Evolutionary conservation across 1,140 invertebrate genomes (phyloP).

Genomic region (Lepidurus couesii): DNA sequence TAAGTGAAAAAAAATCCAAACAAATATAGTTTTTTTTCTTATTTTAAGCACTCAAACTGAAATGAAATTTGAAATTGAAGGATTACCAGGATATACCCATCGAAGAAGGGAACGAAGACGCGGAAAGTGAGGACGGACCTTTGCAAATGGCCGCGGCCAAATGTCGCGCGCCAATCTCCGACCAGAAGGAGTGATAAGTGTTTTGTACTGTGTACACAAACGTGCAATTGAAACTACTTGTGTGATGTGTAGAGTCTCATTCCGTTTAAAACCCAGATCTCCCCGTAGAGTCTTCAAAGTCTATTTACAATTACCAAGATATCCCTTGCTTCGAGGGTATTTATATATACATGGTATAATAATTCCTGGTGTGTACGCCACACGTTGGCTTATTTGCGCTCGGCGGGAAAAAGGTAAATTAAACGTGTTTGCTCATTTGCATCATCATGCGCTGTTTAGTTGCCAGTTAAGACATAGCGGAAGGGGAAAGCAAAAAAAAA

Average conservation of each 20-base stretch:
- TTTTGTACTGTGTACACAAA: conserved; percentile 19
- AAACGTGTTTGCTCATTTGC: conserved; percentile 8
- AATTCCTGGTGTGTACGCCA: conserved; percentile 6
- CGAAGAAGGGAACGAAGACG: conserved; percentile 26
- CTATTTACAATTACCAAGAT: neutral
- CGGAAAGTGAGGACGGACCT: neutral
- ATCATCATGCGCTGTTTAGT: neutral
- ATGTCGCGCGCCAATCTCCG: neutral
- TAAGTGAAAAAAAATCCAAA: conserved; percentile 39
- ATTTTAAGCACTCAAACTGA: neutral
- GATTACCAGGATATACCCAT: conserved; percentile 23
- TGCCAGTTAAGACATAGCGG: neutral
- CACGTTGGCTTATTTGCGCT: neutral
- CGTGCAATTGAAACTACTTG: conserved; percentile 9
- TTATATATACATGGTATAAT: conserved; percentile 11
- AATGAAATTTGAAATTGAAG: neutral
- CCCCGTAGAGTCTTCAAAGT: conserved; percentile 9
- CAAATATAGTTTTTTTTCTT: neutral
- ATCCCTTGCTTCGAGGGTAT: conserved; percentile 21
- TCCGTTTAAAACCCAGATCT: neutral
- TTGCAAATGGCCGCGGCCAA: conserved; percentile 26
- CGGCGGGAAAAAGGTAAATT: neutral
- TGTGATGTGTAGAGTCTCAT: neutral
- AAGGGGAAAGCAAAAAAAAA: neutral
- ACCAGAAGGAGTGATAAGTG: conserved; percentile 8